Evolutionary conservation across 1,140 invertebrate species (phyloP), one percentile per base, ranked within the genome.

Genomic region (Habropoda laboriosa): DNA sequence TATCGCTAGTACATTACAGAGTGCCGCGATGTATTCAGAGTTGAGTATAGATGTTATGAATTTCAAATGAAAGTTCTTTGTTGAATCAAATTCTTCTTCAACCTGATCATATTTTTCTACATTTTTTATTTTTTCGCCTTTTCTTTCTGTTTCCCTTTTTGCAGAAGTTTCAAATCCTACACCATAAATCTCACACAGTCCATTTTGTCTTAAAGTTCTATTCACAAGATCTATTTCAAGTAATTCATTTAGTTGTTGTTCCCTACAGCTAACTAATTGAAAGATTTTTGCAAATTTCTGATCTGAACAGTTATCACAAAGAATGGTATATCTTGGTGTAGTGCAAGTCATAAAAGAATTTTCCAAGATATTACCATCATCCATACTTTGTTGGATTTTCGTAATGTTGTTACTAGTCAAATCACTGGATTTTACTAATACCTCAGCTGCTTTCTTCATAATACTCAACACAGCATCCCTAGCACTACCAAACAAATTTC

Each of bases 361-460:
- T 1, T 87, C 81, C 5, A 86, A 35, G 0, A 87, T 85, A 7
- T 82, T 86, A 38, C 74, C 85, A 0, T 76, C 80, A 5, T 63
- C 75, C 10, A 90, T 87, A 38, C 75, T 90, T 18, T 90, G 89
- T 13, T 89, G 92, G 89, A 94, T 92, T 85, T 94, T 93, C 86
- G 93, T 91, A 81, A 93, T 92, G 87, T 93, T 90, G 86, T 92
- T 82, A 81, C 91, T 82, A 75, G 90, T 94, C 83, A 94, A 93
- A 91, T 95, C 94, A 82, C 95, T 93, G 82, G 95, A 95, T 89
- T 96, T 96, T 2, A 95, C 96, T 68, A 97, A 92, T 21, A 96
- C 96, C 92, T 97, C 95, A 18, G 97, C 97, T 1, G 97, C 97
- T 92, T 97, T 98, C 88, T 97, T 97, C 7, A 98, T 96, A 70